These are phyloP conservation scores for Halichondria panicea DNA, from an alignment of 37 sponge, comb jelly and placozoan species.

Conservation along the genomic window DNA sequence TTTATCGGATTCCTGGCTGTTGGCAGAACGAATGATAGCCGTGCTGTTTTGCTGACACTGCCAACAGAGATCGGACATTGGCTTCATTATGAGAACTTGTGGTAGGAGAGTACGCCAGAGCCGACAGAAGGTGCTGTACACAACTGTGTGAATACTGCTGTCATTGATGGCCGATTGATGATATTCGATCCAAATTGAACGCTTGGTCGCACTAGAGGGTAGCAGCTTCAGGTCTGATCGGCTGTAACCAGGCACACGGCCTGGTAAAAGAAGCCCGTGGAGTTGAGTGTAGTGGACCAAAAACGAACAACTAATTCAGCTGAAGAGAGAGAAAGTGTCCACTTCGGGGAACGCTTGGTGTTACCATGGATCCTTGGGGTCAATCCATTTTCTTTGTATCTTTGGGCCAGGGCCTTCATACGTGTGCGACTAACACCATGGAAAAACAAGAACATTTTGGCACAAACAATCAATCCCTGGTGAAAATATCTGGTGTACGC, in stretches of 20 bases:
- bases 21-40: neutral
- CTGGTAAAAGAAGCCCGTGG: neutral
- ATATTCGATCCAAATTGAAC: too few species aligned
- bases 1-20: neutral
- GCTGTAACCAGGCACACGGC: neutral
- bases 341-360: neutral
- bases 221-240: neutral
- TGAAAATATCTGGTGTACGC: neutral
- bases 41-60: neutral
- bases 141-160: constrained; percentile 10
- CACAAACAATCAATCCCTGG: constrained; percentile 1
- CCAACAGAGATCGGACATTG: constrained; percentile 13
- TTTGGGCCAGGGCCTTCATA: neutral
- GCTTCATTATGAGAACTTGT: constrained; percentile 40
- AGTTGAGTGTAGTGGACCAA: neutral
- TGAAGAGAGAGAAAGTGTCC: neutral
- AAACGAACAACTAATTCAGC: neutral
- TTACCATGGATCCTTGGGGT: neutral
- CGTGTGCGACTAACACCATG: neutral
- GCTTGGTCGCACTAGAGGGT: neutral
- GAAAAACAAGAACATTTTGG: constrained; percentile 2
- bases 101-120: constrained; percentile 49
- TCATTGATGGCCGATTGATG: too few species aligned
- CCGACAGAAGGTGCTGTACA: constrained; percentile 34
- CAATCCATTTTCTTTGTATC: constrained; percentile 8